Base-by-base conservation (phyloP, 2,888 invertebrate species). In the Drosophila siamana region DNA sequence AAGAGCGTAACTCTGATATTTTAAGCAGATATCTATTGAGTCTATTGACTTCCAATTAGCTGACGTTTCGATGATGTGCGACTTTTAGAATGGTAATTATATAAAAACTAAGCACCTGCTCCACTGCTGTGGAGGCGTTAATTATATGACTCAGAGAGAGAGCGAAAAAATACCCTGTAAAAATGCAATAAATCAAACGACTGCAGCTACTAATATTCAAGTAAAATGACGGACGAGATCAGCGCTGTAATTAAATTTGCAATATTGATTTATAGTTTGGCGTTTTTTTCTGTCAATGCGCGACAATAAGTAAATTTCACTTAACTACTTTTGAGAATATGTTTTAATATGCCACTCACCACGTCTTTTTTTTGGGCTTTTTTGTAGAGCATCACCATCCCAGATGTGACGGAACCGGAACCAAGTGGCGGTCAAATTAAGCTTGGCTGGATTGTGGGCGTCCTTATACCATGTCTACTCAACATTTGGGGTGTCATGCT, bases 401-500 rank as follows among this genome's bases (percentile, higher is more conserved):
- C 89, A 15, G 91, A 90, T 56, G 75, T 77, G 0, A 50, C 67
- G 26, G 73, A 79, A 56, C 71, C 85, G 36, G 89, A 90, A 68
- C 66, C 83, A 19, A 94, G 94, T 80, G 90, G 75, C 5, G 91
- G 91, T 33, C 92, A 93, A 13, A 95, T 97, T 78, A 97, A 97
- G 92, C 93, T 98, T 90, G 97, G 97, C 92, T 98, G 97, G 97
- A 97, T 98, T 87, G 94, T 94, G 91, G 98, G 97, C n/a, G 97
- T 97, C 13, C 93, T 97, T 70, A 96, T 97, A 93, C 97, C 97
- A 92, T 99, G 99, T 91, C 94, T 99, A 44, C 95, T 99, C 89
- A 99, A 99, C 93, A 99, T 99, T 90, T 99, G 98, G 97, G 99
- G 99, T 57, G 99, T 99, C 80, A 99, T 99, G 98, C 94, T 99